Evolutionary conservation across 2,888 invertebrate genomes (phyloP).

Genomic region (Baccha elongata): DNA sequence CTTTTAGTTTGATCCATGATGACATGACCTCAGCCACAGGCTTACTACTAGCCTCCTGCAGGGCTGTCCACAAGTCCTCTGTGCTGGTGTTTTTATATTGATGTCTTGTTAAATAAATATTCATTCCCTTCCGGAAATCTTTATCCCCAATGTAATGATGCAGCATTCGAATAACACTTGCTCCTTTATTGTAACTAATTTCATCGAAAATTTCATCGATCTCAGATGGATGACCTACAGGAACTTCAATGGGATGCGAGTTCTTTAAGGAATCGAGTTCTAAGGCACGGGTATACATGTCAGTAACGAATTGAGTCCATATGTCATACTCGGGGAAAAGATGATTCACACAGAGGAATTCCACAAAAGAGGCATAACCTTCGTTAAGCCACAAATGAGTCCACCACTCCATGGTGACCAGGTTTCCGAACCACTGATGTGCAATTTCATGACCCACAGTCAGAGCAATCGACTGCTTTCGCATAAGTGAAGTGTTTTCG

Average conservation of each 20-base stretch:
- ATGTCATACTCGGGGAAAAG: conserved; percentile 97
- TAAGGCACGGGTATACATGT: conserved; percentile 92
- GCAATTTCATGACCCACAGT: conserved; percentile 96
- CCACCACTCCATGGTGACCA: conserved; percentile 99
- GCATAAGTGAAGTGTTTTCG: conserved; percentile 92
- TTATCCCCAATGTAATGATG: conserved; percentile 96
- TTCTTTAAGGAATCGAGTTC: conserved; percentile 94
- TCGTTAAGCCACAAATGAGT: conserved; percentile 98
- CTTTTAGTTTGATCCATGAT: conserved; percentile 98
- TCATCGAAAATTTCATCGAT: conserved; percentile 99
- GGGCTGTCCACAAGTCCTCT: conserved; percentile 95
- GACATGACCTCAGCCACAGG: conserved; percentile 96
- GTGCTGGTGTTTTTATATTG: conserved; percentile 96
- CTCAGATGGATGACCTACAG: conserved; percentile 96
- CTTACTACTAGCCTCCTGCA: conserved; percentile 94
- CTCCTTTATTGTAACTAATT: conserved; percentile 98
- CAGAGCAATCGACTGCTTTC: conserved; percentile 93
- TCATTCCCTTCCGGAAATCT: conserved; percentile 96
- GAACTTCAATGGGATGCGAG: conserved; percentile 98
- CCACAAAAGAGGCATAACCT: conserved; percentile 97
- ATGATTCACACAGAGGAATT: conserved; percentile 95
- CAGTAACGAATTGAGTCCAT: conserved; percentile 97
- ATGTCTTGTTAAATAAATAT: conserved; percentile 92
- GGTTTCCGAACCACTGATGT: conserved; percentile 99
- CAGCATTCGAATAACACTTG: conserved; percentile 96